Conservation (phyloP, 2,888 invertebrate species). For the Pandemis cinnamomeana region DNA sequence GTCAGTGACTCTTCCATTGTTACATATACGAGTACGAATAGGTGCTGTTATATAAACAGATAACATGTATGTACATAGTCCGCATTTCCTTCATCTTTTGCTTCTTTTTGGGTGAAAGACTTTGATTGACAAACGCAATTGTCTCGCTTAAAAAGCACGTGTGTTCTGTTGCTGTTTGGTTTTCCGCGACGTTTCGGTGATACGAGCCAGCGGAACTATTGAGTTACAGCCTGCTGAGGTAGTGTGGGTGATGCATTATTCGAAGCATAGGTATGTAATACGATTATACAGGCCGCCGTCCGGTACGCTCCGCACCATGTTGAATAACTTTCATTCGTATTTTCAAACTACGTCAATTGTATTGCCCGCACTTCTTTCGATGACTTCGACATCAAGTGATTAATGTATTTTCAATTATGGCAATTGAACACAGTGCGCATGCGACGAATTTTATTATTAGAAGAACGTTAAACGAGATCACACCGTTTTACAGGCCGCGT, state of each 20-base stretch:
- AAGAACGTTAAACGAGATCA: slow-evolving; percentile 65
- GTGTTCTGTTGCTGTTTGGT: background rate
- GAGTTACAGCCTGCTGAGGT: background rate
- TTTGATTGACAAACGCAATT: background rate
- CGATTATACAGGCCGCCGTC: slow-evolving; percentile 16
- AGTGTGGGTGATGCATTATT: slow-evolving; percentile 6
- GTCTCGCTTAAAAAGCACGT: background rate
- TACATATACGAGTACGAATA: background rate
- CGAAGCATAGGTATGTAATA: background rate
- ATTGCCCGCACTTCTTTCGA: slow-evolving; percentile 53
- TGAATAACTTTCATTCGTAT: slow-evolving; percentile 68
- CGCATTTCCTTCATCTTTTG: background rate
- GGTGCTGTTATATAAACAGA: background rate
- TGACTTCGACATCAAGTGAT: slow-evolving; percentile 66
- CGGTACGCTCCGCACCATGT: slow-evolving; percentile 50
- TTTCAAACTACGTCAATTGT: slow-evolving; percentile 74
- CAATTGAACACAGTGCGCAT: slow-evolving; percentile 78
- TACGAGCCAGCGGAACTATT: background rate
- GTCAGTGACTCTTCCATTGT: background rate
- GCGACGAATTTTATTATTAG: slow-evolving; percentile 76
- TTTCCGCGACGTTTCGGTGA: background rate
- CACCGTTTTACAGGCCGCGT: slow-evolving; percentile 58
- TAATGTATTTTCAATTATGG: slow-evolving; percentile 77
- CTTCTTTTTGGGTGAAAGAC: background rate
- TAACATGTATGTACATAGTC: background rate